Conservation (phyloP, 2,888 invertebrate genomes). For the Ectemnius lituratus region DNA sequence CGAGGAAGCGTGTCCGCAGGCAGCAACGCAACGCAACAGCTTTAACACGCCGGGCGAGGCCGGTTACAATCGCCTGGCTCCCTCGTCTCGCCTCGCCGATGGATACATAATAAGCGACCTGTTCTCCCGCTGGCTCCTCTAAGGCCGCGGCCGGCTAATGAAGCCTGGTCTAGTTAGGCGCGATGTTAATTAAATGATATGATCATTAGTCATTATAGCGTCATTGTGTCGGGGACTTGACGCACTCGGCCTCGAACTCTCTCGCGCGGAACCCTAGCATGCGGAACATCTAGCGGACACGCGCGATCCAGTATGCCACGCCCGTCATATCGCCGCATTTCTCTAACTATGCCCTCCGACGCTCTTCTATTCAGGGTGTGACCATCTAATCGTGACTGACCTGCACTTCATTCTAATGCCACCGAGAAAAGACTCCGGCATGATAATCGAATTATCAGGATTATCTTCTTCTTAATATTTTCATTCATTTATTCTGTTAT, state of each 20-base stretch:
- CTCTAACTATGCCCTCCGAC: conserved; percentile 62
- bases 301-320: conserved; percentile 67
- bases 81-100: conserved; percentile 39
- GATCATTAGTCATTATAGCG: conserved; percentile 77
- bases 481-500: too few relatives aligned
- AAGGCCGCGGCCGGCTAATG: conserved; percentile 71
- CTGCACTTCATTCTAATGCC: not conserved
- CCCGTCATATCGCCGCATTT: conserved; percentile 67
- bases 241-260: conserved; percentile 42
- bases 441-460: too few relatives aligned
- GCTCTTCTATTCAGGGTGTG: conserved; percentile 40
- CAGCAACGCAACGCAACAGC: conserved; percentile 64
- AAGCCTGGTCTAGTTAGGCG: conserved; percentile 73
- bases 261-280: conserved; percentile 46
- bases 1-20: conserved; percentile 71
- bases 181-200: conserved; percentile 78
- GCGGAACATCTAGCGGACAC: conserved; percentile 65
- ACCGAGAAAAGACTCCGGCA: too few relatives aligned
- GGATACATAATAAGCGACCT: conserved; percentile 75
- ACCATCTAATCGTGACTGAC: not conserved
- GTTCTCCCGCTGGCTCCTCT: conserved; percentile 59
- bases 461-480: too few relatives aligned
- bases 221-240: conserved; percentile 73
- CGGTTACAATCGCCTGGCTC: conserved; percentile 55
- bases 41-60: conserved; percentile 64